A percentile compares a stretch with the other conserved stretches of the same genome.
Evolutionary conservation across 2,888 invertebrate species (phyloP).

Genomic region (Mallateleia sp.): DNA sequence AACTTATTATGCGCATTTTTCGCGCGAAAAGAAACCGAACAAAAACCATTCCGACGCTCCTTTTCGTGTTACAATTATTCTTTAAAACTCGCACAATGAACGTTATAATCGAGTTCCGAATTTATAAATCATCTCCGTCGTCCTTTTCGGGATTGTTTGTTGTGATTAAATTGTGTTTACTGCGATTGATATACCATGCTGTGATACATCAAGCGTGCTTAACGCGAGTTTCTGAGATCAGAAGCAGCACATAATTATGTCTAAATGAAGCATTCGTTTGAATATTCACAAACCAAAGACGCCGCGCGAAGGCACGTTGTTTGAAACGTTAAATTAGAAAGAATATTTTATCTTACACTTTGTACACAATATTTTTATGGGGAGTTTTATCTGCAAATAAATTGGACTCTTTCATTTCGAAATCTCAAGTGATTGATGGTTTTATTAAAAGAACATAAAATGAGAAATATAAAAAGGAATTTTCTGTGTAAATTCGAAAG

Average conservation of each 20-base stretch:
- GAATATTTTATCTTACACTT: conserved; percentile 53
- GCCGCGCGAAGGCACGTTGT: conserved; percentile 37
- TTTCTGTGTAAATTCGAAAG: conserved; percentile 69
- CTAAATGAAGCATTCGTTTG: conserved; percentile 62
- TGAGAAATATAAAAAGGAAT: conserved; percentile 61
- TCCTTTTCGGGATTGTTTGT: conserved; percentile 35
- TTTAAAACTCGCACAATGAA: neutral
- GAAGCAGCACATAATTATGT: conserved; percentile 61
- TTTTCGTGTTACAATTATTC: conserved; percentile 8
- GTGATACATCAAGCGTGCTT: conserved; percentile 52
- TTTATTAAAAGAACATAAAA: conserved; percentile 73
- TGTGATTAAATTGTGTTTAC: conserved; percentile 48
- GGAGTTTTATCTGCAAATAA: conserved; percentile 56
- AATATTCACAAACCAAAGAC: conserved; percentile 48
- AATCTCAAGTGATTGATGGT: conserved; percentile 69
- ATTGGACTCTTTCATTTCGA: conserved; percentile 65
- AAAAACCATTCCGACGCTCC: neutral
- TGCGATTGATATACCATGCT: conserved; percentile 56
- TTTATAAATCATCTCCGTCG: neutral
- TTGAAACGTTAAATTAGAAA: conserved; percentile 49
- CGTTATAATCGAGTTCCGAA: conserved; percentile 13
- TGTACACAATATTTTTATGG: conserved; percentile 51
- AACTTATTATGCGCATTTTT: too few relatives aligned
- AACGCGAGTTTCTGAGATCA: conserved; percentile 55
- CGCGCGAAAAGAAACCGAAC: too few relatives aligned